phyloP scores from a whole-genome alignment of 37 sponge, comb jelly and placozoan genomes.

The Beroe forskalii region DNA sequence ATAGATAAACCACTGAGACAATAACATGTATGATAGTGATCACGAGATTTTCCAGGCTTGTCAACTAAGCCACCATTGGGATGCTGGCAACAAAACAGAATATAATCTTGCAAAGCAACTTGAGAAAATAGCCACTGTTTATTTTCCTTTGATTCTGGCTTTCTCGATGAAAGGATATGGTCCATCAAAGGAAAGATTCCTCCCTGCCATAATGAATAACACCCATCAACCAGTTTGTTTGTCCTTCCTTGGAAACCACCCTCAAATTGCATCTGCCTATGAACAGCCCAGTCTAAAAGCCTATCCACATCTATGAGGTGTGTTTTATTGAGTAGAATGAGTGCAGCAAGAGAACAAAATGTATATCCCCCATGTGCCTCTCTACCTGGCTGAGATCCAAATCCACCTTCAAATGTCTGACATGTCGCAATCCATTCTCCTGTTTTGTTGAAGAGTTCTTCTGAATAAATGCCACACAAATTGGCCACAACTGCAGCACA shows the following conservation, averaged over 20 bases:
- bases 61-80: slow-evolving; percentile 84
- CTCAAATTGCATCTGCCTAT: slow-evolving; percentile 89
- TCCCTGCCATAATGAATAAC: slow-evolving; percentile 98
- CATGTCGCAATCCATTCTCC: slow-evolving; percentile 86
- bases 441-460: slow-evolving; percentile 74
- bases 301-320: slow-evolving; percentile 70
- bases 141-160: not conserved
- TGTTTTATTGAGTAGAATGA: slow-evolving; percentile 74
- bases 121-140: slow-evolving; percentile 53
- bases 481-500: slow-evolving; percentile 81
- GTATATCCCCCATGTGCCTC: slow-evolving; percentile 97
- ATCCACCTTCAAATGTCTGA: slow-evolving; percentile 92
- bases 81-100: slow-evolving; percentile 90
- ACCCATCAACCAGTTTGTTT: slow-evolving; percentile 96
- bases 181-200: slow-evolving; percentile 87
- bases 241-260: slow-evolving; percentile 98
- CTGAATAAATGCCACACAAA: slow-evolving; percentile 73
- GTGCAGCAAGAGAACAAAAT: slow-evolving; percentile 92
- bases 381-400: slow-evolving; percentile 77
- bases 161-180: slow-evolving; percentile 53
- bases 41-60: slow-evolving; percentile 84
- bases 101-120: slow-evolving; percentile 86
- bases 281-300: slow-evolving; percentile 79
- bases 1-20: slow-evolving; percentile 90
- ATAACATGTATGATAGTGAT: slow-evolving; percentile 92